phyloP scores from a whole-genome alignment of 2,797 vertebrate species.

The Yasuhikotakia modesta region DNA sequence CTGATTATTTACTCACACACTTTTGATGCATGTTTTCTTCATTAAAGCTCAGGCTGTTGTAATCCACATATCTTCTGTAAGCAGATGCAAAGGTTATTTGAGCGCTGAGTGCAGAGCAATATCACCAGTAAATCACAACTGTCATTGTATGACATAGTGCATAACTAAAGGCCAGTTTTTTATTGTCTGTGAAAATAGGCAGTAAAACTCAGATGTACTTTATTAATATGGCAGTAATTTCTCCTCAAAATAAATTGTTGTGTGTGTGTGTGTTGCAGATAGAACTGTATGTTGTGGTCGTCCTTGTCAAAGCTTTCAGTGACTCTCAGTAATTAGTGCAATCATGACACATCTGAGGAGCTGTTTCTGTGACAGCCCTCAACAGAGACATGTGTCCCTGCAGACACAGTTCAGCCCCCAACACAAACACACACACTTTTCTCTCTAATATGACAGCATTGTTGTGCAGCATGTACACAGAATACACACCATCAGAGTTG shows the following conservation, averaged over 20 bases:
- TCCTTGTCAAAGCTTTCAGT: conserved; percentile 70
- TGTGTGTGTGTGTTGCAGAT: conserved; percentile 21
- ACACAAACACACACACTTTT: conserved; percentile 53
- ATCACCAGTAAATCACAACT: no score
- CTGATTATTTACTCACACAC: neutral
- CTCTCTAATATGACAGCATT: conserved; percentile 80
- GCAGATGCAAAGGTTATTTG: no score
- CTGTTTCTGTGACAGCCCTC: conserved; percentile 80
- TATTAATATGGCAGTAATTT: no score
- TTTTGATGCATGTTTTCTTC: neutral
- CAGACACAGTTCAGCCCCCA: conserved; percentile 60
- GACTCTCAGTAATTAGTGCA: conserved; percentile 83
- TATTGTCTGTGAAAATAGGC: no score
- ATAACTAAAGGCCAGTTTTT: no score
- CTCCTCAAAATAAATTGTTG: no score
- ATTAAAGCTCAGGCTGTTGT: neutral
- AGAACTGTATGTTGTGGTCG: conserved; percentile 45
- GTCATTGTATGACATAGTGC: no score
- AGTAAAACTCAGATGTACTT: no score
- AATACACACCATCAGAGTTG: conserved; percentile 65
- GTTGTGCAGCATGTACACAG: conserved; percentile 61
- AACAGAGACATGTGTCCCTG: conserved; percentile 67
- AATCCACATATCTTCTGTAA: neutral
- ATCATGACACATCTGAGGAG: conserved; percentile 75
- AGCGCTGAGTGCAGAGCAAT: neutral